phyloP scores from a whole-genome alignment of 2,888 invertebrate genomes.

The Ecliptopera silaceata region DNA sequence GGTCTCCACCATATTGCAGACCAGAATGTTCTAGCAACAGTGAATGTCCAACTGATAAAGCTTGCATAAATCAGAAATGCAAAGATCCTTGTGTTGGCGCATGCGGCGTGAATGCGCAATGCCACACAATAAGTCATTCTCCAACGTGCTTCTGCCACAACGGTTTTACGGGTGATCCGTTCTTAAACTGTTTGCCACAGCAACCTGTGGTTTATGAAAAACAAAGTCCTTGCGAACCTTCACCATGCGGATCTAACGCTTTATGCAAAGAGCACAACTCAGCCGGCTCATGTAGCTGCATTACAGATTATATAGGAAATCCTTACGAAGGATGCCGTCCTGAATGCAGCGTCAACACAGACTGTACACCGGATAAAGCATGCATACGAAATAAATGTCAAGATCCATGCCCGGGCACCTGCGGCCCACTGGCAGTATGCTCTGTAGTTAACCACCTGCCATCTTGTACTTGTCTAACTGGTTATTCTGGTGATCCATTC shows the following conservation, averaged over 20 bases:
- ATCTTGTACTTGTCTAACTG: conserved; percentile 85
- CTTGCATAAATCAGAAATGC: conserved; percentile 87
- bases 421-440: conserved; percentile 88
- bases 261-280: conserved; percentile 83
- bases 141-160: conserved; percentile 88
- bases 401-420: conserved; percentile 91
- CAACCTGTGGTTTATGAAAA: conserved; percentile 67
- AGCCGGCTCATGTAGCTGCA: conserved; percentile 87
- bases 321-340: conserved; percentile 91
- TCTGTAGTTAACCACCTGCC: conserved; percentile 88
- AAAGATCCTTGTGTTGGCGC: conserved; percentile 86
- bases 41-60: conserved; percentile 85
- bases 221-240: conserved; percentile 83
- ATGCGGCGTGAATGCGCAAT: conserved; percentile 88
- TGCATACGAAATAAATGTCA: conserved; percentile 89
- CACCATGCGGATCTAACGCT: conserved; percentile 86
- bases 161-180: conserved; percentile 87
- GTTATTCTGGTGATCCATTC: conserved; percentile 90
- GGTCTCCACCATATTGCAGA: conserved; percentile 89
- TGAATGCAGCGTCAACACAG: conserved; percentile 88
- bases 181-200: conserved; percentile 81
- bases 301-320: conserved; percentile 88
- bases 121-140: conserved; percentile 88
- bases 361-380: conserved; percentile 87
- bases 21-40: conserved; percentile 89